Base-by-base conservation (phyloP, 2,113 vertebrate species). In the Morphnarchus princeps region DNA sequence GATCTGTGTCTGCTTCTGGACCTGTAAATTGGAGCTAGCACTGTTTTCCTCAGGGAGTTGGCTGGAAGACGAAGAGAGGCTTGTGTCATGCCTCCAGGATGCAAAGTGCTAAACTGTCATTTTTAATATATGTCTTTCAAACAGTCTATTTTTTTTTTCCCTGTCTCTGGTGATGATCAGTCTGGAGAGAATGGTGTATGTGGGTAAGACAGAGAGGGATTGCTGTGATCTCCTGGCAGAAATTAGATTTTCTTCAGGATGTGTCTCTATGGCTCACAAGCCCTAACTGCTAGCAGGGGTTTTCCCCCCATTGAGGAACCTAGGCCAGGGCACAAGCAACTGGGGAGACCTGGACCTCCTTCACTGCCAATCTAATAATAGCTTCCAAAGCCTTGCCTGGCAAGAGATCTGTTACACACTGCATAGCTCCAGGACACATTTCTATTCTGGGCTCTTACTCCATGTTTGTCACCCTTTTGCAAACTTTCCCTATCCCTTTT, bases 161-260 rank as follows among this genome's bases (percentile, higher is more conserved):
- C 4, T 2, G 10, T 31, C 26, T 63, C 38, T n/a, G 40, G 18
- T 65, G n/a, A 6, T 0, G 0, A 55, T 42, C 59, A 24, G 7
- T 52, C 24, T 55, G 26, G 10, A 24, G 16, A 91, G 43, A 47
- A 57, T 5, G 20, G 25, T 40, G 13, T 11, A 1, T 9, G 9
- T 10, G 34, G 31, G 31, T 54, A 86, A 74, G 17, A 62, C 34
- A 90, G 31, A 88, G 7, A 72, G 26, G 19, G 21, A 58, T 50
- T 54, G 22, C 29, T 52, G 32, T 34, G 12, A 38, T 91, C 16
- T 22, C 4, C 7, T 69, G 9, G 34, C 34, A 89, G 76, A 69
- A 80, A 40, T 6, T 18, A 21, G 14, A 42, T 31, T 59, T 78
- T 77, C 54, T 77, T 67, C 32, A 16, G 5, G n/a, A 47, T 57